Conservation (phyloP, 2,888 invertebrate genomes). For the Artemia sinica region DNA sequence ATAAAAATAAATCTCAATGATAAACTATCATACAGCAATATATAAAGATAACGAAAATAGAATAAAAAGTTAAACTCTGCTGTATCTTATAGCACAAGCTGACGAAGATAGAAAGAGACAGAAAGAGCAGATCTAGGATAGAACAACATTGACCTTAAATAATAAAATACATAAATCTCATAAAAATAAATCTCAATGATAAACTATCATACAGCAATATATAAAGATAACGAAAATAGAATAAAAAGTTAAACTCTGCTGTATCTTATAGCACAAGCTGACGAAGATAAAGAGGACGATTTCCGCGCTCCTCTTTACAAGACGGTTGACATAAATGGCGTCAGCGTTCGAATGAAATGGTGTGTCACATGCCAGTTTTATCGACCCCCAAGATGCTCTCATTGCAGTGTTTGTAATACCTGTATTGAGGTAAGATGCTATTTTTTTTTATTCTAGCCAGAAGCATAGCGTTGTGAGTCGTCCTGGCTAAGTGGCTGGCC, state of each 20-base stretch:
- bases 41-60: no score
- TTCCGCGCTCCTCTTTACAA: slow-evolving; percentile 88
- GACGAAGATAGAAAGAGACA: slow-evolving; percentile 92
- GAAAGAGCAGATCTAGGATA: no score
- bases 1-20: no score
- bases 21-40: no score
- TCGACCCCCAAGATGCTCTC: slow-evolving; percentile 93
- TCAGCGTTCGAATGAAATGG: slow-evolving; percentile 99
- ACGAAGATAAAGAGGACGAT: slow-evolving; percentile 94
- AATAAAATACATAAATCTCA: no score
- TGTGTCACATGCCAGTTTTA: slow-evolving; percentile 99
- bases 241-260: slow-evolving; percentile 9
- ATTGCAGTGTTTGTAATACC: slow-evolving; percentile 97
- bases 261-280: slow-evolving; percentile 56
- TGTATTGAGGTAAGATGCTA: slow-evolving; percentile 68
- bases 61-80: slow-evolving; percentile 11
- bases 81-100: slow-evolving; percentile 52
- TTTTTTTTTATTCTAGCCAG: not conserved
- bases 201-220: no score
- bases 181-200: no score
- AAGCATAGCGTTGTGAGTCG: no score
- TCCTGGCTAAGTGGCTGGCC: no score
- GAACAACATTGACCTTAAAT: no score
- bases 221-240: no score
- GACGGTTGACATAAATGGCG: slow-evolving; percentile 93